These are phyloP conservation scores for Hippoglossus hippoglossus DNA, from an alignment of 2,797 vertebrate species.

Conservation along the genomic window DNA sequence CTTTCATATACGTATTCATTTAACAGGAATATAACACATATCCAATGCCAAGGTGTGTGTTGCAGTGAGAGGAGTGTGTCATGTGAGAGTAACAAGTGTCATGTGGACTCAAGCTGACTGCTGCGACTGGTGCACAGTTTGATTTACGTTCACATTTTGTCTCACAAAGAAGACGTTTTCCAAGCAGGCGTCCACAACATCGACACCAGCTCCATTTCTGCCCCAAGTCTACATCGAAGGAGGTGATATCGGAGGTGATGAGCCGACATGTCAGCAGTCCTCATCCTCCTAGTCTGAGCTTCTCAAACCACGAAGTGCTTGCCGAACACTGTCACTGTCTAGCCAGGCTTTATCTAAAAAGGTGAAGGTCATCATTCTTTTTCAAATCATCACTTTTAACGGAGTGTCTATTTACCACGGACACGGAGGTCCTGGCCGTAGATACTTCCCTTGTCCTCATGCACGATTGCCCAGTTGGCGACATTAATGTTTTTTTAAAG, in stretches of 20 bases:
- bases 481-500: constrained; percentile 1
- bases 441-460: not conserved
- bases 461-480: constrained; percentile 16
- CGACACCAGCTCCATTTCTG: not conserved
- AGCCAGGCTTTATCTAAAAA: constrained; percentile 7
- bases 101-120: not conserved
- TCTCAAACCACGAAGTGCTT: not conserved
- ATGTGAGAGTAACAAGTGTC: not conserved
- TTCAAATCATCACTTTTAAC: not conserved
- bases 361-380: not conserved
- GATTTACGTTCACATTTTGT: not conserved
- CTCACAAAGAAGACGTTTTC: not conserved
- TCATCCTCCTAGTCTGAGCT: constrained; percentile 6
- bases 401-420: not conserved
- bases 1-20: not conserved
- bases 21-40: not conserved
- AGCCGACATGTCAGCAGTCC: not conserved
- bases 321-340: not conserved
- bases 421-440: not conserved
- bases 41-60: not conserved
- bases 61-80: not conserved
- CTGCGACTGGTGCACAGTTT: not conserved
- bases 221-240: not conserved
- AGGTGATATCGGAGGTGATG: not conserved
- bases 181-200: too few relatives aligned